Percentiles rank a stretch among this genome's conserved stretches.
Conservation (phyloP, 2,888 invertebrate species). For the Exephanes ischioxanthus region DNA sequence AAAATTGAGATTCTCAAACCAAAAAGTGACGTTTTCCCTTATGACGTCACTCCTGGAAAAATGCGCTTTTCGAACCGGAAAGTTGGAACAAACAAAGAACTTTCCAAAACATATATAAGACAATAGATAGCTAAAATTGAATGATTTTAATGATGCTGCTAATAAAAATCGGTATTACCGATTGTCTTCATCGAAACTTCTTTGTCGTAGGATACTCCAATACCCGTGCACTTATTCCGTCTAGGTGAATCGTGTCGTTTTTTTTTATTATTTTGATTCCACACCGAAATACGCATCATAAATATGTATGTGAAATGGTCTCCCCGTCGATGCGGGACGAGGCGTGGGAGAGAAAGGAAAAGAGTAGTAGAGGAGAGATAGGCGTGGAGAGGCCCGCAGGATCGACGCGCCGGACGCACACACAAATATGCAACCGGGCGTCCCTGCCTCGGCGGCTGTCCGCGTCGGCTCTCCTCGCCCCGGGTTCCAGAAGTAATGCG, state of each 20-base stretch:
- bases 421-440: slow-evolving; percentile 65
- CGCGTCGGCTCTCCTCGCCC: slow-evolving; percentile 31
- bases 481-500: slow-evolving; percentile 64
- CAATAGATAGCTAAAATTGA: too few relatives aligned
- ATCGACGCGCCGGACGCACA: slow-evolving; percentile 63
- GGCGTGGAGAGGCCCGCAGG: slow-evolving; percentile 66
- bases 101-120: too few relatives aligned
- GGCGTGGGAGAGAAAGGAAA: slow-evolving; percentile 7
- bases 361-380: slow-evolving; percentile 16
- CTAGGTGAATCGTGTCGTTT: not conserved
- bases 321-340: slow-evolving; percentile 48
- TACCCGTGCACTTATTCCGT: slow-evolving; percentile 17
- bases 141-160: too few relatives aligned
- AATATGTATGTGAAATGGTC: slow-evolving; percentile 51
- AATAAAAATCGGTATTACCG: not conserved
- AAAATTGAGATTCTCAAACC: too few relatives aligned
- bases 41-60: too few relatives aligned
- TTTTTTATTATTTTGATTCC: slow-evolving; percentile 5
- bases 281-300: slow-evolving; percentile 50
- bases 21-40: too few relatives aligned
- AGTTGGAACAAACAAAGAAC: too few relatives aligned
- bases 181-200: not conserved
- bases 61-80: too few relatives aligned
- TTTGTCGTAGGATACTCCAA: not conserved
- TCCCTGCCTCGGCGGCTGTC: slow-evolving; percentile 55